phyloP scores from a whole-genome alignment of 2,797 vertebrate genomes.

The Alosa sapidissima region DNA sequence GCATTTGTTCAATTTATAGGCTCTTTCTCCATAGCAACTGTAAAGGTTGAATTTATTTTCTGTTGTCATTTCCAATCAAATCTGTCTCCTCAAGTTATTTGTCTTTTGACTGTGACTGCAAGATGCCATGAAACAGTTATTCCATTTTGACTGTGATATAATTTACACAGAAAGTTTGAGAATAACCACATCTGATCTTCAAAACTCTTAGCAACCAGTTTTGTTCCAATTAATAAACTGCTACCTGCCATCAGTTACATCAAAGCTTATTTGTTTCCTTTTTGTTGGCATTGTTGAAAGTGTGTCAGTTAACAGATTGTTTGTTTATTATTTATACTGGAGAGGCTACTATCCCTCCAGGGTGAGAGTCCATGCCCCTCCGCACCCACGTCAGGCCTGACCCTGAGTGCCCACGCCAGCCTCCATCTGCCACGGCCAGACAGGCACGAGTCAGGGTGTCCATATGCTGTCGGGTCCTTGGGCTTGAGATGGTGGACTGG shows the following conservation, averaged over 20 bases:
- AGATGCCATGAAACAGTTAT: neutral
- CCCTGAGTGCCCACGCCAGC: neutral
- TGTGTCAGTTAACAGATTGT: neutral
- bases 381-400: neutral
- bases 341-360: neutral
- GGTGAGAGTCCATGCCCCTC: neutral
- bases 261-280: neutral
- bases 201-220: neutral
- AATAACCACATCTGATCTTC: neutral
- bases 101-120: neutral
- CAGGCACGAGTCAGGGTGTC: neutral
- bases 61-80: neutral
- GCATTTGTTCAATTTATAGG: neutral
- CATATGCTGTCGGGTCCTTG: neutral
- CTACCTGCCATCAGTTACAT: neutral
- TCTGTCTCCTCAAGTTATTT: neutral
- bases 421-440: neutral
- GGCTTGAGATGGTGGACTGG: neutral
- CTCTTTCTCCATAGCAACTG: neutral
- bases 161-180: neutral
- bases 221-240: no score
- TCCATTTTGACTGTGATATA: neutral
- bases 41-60: neutral
- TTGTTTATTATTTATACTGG: conserved; percentile 13
- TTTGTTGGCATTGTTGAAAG: neutral